Conservation (phyloP, 1,140 invertebrate species). For the Drosophila paulistorum region DNA sequence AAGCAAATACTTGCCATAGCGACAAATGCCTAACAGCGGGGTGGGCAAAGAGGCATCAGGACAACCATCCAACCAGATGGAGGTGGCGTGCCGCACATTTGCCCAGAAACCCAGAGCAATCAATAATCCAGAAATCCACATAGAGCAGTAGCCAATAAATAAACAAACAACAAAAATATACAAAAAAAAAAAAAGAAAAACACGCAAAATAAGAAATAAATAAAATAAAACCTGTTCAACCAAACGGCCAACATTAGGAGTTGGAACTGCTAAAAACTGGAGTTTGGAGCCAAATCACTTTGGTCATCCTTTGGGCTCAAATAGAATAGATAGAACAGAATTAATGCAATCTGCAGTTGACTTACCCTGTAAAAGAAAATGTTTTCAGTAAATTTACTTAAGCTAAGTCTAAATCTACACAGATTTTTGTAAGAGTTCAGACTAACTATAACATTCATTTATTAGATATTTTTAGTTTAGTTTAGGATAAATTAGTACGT, state of each 20-base stretch:
- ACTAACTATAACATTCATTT: too few species aligned
- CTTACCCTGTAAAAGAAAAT: neutral
- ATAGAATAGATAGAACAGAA: neutral
- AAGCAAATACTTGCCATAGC: slow-evolving; percentile 63
- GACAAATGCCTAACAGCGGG: slow-evolving; percentile 58
- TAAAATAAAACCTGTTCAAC: slow-evolving; percentile 36
- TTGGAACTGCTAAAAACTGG: slow-evolving; percentile 5
- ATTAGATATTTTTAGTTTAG: too few species aligned
- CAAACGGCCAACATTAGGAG: slow-evolving; percentile 36
- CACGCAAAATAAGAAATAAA: neutral
- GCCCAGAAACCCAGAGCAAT: slow-evolving; percentile 79
- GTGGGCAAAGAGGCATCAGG: neutral
- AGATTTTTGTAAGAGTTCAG: too few species aligned
- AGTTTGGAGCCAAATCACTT: neutral
- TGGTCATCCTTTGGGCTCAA: slow-evolving; percentile 8
- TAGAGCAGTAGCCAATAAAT: slow-evolving; percentile 12
- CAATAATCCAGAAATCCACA: slow-evolving; percentile 62
- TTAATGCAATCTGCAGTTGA: neutral
- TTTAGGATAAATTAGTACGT: too few species aligned
- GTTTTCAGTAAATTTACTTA: too few species aligned
- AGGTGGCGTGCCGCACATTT: slow-evolving; percentile 51
- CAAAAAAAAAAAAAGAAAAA: slow-evolving; percentile 32
- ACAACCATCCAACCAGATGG: neutral
- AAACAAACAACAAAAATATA: slow-evolving; percentile 25
- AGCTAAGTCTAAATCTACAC: too few species aligned